A percentile compares a stretch with the other conserved stretches of the same genome.
These are phyloP conservation scores for Laupala kohalensis DNA, from an alignment of 1,140 invertebrate species.

Conservation along the genomic window DNA sequence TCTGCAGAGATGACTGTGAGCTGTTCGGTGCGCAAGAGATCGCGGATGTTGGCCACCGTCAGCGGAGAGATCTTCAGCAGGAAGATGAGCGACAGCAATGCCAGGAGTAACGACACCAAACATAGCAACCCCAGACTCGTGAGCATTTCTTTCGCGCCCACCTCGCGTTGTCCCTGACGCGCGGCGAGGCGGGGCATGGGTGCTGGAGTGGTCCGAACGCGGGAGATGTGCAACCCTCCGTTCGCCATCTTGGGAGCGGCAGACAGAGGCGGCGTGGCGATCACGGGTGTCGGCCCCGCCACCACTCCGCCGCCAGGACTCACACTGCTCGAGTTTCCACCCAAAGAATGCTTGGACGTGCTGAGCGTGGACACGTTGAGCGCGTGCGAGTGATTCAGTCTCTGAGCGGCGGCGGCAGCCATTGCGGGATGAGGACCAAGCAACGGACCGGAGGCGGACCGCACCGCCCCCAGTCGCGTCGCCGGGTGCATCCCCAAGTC, in stretches of 20 bases:
- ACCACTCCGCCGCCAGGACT: conserved; percentile 27
- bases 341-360: conserved; percentile 57
- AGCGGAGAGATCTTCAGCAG: conserved; percentile 68
- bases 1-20: conserved; percentile 47
- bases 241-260: conserved; percentile 21
- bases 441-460: not conserved
- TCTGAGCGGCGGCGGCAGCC: not conserved
- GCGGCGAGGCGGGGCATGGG: conserved; percentile 30
- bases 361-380: conserved; percentile 55
- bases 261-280: not conserved
- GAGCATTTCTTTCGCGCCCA: conserved; percentile 64
- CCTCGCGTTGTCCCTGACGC: conserved; percentile 33
- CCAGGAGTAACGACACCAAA: conserved; percentile 66
- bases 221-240: conserved; percentile 23
- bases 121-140: conserved; percentile 74
- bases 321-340: conserved; percentile 39
- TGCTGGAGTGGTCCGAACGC: conserved; percentile 24
- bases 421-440: not conserved
- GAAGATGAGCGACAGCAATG: conserved; percentile 70
- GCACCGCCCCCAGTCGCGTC: not conserved
- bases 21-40: conserved; percentile 37
- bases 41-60: conserved; percentile 32
- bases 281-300: not conserved
- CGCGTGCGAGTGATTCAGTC: conserved; percentile 30
- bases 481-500: not conserved